Evolutionary conservation across 2,888 invertebrate species (phyloP).

Genomic region (Digitonthophagus gazella): DNA sequence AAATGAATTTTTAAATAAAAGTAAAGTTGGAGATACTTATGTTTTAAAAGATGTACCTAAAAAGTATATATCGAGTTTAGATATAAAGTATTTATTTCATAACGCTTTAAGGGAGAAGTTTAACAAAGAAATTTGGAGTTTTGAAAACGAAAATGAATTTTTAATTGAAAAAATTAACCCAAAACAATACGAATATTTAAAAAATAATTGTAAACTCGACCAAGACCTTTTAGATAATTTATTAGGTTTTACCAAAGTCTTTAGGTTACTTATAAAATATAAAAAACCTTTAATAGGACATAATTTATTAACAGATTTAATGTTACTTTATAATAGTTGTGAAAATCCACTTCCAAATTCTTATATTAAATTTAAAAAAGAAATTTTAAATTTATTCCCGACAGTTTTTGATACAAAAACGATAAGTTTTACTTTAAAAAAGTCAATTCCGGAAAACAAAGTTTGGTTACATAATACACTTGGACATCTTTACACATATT

Average conservation of each 20-base stretch:
- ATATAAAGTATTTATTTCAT: conserved; percentile 60
- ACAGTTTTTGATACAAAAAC: conserved; percentile 71
- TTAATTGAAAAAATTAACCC: conserved; percentile 45
- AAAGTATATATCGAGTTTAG: conserved; percentile 49
- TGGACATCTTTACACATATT: conserved; percentile 60
- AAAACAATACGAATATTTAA: conserved; percentile 41
- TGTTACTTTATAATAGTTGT: conserved; percentile 72
- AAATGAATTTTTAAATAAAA: conserved; percentile 45
- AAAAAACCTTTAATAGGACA: conserved; percentile 76
- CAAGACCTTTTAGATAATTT: conserved; percentile 55
- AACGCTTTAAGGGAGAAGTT: conserved; percentile 58
- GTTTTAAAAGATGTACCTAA: conserved; percentile 35
- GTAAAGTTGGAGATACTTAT: conserved; percentile 39
- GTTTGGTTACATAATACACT: conserved; percentile 58
- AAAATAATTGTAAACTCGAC: conserved; percentile 50
- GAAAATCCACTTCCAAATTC: conserved; percentile 65
- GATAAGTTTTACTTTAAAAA: conserved; percentile 59
- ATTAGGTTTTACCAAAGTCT: conserved; percentile 67
- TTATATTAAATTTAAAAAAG: conserved; percentile 64
- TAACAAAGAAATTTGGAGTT: conserved; percentile 45
- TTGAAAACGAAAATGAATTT: conserved; percentile 43
- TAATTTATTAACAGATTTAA: conserved; percentile 68
- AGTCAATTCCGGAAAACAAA: conserved; percentile 40
- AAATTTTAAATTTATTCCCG: conserved; percentile 63
- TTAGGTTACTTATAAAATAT: conserved; percentile 57